Evolutionary conservation across 2,113 vertebrate species (phyloP), one percentile per base, ranked within the genome.

Genomic region (Pyxicephalus adspersus): DNA sequence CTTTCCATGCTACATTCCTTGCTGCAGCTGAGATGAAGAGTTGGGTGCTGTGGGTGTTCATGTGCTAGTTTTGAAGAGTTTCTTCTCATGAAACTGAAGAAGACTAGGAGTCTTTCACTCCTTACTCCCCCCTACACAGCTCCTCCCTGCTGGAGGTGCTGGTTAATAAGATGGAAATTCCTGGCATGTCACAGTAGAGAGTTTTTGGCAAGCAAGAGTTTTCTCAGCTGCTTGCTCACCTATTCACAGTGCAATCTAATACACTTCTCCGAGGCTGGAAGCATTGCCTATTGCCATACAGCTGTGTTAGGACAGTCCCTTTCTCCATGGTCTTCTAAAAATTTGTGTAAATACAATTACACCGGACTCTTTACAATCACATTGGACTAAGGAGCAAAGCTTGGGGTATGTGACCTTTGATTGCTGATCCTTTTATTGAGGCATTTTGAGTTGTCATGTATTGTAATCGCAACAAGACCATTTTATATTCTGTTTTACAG

Each of bases 141-240:
- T 58, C 80, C 80, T 75, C 80, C 80, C 71, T 19, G 20, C 63
- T 25, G 20, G 76, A 78, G 76, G 63, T 78, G 75, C 71, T 65
- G 70, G 75, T 66, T 82, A 82, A 75, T 75, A 55, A 66, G 71
- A 74, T 82, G 80, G 72, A 75, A 55, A 82, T 82, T 82, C 80
- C 80, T 75, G 80, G 63, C 80, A 75, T 82, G 80, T 82, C 80
- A 66, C 68, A 73, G 68, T 51, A 64, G 70, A 66, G 61, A 23
- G 8, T 54, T 60, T 82, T 81, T 74, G 70, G 70, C 79, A 74
- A 18, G 34, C n/a, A 9, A 61, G 68, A 54, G 70, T 57, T 74
- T 80, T 74, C 61, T 82, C 71, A 75, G 80, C 70, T 75, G 80
- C 71, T 82, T 25, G 25, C 54, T 66, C 25, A 82, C 80, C 70